Base-by-base conservation (phyloP, 2,113 vertebrate genomes). In the Esox niger region DNA sequence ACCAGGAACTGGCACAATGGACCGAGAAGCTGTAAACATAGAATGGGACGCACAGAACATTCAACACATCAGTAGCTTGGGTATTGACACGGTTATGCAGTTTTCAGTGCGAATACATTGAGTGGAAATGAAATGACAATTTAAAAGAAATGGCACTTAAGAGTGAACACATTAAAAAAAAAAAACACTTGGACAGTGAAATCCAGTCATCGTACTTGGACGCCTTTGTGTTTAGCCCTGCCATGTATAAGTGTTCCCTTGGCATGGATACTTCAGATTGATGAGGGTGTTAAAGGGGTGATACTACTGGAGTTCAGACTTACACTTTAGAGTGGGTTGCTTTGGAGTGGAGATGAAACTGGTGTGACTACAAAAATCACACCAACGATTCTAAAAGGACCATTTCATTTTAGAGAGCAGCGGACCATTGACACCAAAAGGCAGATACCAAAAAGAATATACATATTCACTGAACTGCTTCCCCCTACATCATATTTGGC, bases 1-100 rank as follows among this genome's bases (percentile, higher is more conserved):
- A 75, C 64, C n/a, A 54, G 71, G 78, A 33, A 74, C 54, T 83
- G 83, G 76, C 82, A 88, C 78, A 4, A 77, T 52, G 38, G 68
- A 74, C 29, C n/a, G 67, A 71, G 61, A 80, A 79, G 77, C 79
- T 27, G 56, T 46, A 66, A 65, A 56, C 47, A 54, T 59, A 64
- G 27, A n/a, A 70, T 23, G 6, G n/a, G 21, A 71, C 69, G 70
- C 64, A 59, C 43, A 70, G 29, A 31, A 81, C 76, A 77, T 61
- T 68, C 46, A 67, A 9, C 33, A 23, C 59, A 60, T 68, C 49
- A 67, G 57, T 75, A 70, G 63, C 49, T 62, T 32, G 35, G 26
- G 64, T 25, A 43, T 43, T 26, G 23, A 23, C 15, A 2, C 30
- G 46, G 55, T 63, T 26, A 52, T 15, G 26, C 30, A 52, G 31